phyloP scores from a whole-genome alignment of 2,888 invertebrate genomes.

The Melanchra persicariae region DNA sequence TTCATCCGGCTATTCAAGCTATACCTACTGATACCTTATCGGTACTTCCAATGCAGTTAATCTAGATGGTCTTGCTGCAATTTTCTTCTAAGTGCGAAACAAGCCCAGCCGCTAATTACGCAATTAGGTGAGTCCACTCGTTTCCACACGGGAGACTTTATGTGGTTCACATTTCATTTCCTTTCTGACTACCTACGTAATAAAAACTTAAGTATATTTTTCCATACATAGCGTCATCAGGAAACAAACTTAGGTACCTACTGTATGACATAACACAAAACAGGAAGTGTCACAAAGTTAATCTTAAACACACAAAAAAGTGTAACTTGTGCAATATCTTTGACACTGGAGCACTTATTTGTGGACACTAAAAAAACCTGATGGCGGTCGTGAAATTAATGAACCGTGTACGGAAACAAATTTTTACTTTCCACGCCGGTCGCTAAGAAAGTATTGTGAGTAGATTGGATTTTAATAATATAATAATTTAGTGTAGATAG shows the following conservation, averaged over 20 bases:
- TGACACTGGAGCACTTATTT: slow-evolving; percentile 60
- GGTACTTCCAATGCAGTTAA: slow-evolving; percentile 41
- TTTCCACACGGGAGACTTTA: slow-evolving; percentile 39
- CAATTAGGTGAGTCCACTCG: slow-evolving; percentile 33
- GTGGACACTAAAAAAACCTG: slow-evolving; percentile 56
- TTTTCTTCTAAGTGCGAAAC: slow-evolving; percentile 31
- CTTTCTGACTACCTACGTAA: slow-evolving; percentile 41
- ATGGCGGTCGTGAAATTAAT: slow-evolving; percentile 73
- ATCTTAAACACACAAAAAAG: slow-evolving; percentile 64
- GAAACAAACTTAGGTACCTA: slow-evolving; percentile 64
- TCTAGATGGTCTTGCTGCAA: slow-evolving; percentile 26
- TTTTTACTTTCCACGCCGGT: slow-evolving; percentile 68
- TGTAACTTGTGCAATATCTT: slow-evolving; percentile 70
- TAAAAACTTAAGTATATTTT: slow-evolving; percentile 47
- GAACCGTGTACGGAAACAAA: slow-evolving; percentile 76
- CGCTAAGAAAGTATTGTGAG: slow-evolving; percentile 63
- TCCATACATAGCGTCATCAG: slow-evolving; percentile 43
- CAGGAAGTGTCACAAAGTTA: slow-evolving; percentile 65
- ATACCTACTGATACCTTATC: slow-evolving; percentile 41
- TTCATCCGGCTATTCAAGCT: slow-evolving; percentile 50
- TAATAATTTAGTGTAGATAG: slow-evolving; percentile 5
- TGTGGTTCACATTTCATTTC: slow-evolving; percentile 55
- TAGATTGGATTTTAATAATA: slow-evolving; percentile 47
- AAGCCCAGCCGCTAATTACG: slow-evolving; percentile 46
- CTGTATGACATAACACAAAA: slow-evolving; percentile 65